Evolutionary conservation across 2,888 invertebrate species (phyloP).

Genomic region (Hyles lineata): DNA sequence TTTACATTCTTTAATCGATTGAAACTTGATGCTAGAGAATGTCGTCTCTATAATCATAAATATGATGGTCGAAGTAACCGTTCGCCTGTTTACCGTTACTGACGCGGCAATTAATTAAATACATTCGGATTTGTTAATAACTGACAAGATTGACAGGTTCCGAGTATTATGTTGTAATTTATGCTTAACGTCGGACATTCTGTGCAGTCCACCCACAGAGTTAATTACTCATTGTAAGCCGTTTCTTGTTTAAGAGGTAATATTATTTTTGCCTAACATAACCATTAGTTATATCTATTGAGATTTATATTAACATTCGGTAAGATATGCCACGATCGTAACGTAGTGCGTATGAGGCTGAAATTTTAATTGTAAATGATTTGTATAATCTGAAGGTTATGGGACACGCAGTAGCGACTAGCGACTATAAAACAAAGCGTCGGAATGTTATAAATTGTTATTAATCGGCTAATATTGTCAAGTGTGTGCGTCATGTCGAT

Average conservation of each 20-base stretch:
- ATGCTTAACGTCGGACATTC: constrained; percentile 12
- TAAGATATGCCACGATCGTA: neutral
- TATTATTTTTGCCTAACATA: neutral
- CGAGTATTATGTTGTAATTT: constrained; percentile 14
- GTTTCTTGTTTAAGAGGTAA: neutral
- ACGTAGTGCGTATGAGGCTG: neutral
- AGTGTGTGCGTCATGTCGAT: constrained; percentile 38
- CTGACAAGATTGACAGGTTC: constrained; percentile 21
- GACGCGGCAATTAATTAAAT: constrained; percentile 1
- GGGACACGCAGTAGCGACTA: neutral
- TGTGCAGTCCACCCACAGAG: neutral
- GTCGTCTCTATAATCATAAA: neutral
- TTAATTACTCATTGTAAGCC: neutral
- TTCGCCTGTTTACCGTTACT: constrained; percentile 3
- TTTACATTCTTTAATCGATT: neutral
- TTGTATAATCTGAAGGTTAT: constrained; percentile 6
- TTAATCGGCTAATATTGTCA: constrained; percentile 30
- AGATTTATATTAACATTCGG: neutral
- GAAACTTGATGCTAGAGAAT: neutral
- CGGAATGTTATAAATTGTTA: constrained; percentile 11
- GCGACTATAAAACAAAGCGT: neutral
- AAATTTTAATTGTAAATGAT: neutral
- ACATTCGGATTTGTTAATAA: constrained; percentile 25
- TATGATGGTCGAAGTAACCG: neutral
- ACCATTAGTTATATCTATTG: neutral